phyloP scores from a whole-genome alignment of 2,797 vertebrate species.

The Echeneis naucrates region DNA sequence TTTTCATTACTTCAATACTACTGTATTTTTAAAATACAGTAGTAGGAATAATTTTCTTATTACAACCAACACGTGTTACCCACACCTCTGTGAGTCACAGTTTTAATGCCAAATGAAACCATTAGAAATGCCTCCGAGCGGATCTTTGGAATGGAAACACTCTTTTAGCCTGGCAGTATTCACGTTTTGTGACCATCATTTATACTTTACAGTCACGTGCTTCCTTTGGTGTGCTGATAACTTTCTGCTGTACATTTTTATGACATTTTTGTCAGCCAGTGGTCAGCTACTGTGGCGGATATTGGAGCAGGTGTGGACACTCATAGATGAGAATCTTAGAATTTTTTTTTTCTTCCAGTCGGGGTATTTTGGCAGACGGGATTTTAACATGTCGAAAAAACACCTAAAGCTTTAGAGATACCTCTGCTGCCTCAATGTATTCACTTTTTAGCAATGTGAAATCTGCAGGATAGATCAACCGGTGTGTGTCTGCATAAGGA shows the following conservation, averaged over 20 bases:
- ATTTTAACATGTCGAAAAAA: background rate
- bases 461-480: slow-evolving; percentile 14
- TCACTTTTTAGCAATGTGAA: slow-evolving; percentile 1
- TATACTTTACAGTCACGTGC: background rate
- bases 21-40: background rate
- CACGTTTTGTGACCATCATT: background rate
- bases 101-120: slow-evolving; percentile 1
- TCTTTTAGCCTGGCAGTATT: background rate
- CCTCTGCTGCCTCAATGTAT: background rate
- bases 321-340: background rate
- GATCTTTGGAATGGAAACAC: background rate
- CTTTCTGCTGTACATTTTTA: background rate
- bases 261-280: background rate
- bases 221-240: background rate
- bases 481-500: slow-evolving; percentile 5
- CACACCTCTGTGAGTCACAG: background rate
- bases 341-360: background rate
- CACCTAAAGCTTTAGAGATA: background rate
- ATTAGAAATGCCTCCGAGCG: background rate
- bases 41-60: background rate
- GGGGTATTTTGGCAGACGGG: background rate
- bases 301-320: background rate
- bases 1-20: too few species aligned
- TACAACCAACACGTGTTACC: background rate
- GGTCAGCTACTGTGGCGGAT: background rate